Evolutionary conservation across 2,888 invertebrate genomes (phyloP), one percentile per base, ranked within the genome.

Genomic region (Protophormia terraenovae): DNA sequence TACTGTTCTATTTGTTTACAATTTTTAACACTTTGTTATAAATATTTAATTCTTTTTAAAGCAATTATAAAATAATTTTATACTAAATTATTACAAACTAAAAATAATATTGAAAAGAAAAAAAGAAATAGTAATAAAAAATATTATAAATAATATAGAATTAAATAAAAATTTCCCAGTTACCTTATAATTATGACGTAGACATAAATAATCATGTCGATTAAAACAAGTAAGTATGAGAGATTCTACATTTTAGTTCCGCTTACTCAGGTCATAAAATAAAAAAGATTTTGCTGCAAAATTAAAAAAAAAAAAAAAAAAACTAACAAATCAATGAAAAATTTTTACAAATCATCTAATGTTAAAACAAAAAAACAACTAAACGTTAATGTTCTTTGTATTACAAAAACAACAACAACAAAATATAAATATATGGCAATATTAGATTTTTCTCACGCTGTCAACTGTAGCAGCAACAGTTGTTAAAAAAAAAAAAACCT

Each of bases 391-490:
- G 29, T 76, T 76, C 72, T 71, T 72, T 35, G 62, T 38, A 64
- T 12, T 45, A 22, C 22, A 19, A 50, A 12, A 76, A 60, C 16
- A 53, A 58, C 6, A 24, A 50, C 38, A 75, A 41, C 24, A 62
- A 53, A n/a, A 67, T 14, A 64, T 67, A 67, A 41, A 71, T 50
- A 53, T 72, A 67, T 27, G 55, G 53, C 41, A 73, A 58, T 53
- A 75, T 69, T 82, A 75, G 78, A 82, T 50, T 79, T 82, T 85
- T 85, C 85, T 79, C 85, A 85, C 85, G 85, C 85, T 85, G 82
- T 85, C 82, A 85, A 24, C 19, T 35, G 24, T 50, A 16, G 24
- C 16, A 55, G 62, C 45, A 55, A 64, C 35, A 77, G 45, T 64
- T 60, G 69, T 53, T n/a, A n/a, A n/a, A n/a, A n/a, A n/a, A n/a